A percentile compares a stretch with the other conserved stretches of the same genome.
These are phyloP conservation scores for Empis livida DNA, from an alignment of 2,888 invertebrate genomes.

Conservation along the genomic window DNA sequence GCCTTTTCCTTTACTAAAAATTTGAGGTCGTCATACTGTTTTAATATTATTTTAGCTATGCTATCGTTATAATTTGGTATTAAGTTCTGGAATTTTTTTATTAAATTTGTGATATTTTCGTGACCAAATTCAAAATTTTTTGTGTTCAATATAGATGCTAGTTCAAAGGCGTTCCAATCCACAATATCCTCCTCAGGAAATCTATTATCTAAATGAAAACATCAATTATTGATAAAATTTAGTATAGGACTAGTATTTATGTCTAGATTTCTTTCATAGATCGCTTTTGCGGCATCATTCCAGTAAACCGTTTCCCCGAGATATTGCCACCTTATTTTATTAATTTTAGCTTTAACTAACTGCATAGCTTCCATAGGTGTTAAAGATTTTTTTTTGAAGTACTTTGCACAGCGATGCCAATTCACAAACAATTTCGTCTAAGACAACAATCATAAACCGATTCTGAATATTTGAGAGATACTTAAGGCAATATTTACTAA, in stretches of 20 bases:
- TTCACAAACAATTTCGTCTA: too few relatives aligned
- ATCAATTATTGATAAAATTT: slow-evolving; percentile 1
- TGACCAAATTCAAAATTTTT: slow-evolving; percentile 4
- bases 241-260: neutral
- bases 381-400: too few relatives aligned
- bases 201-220: slow-evolving; percentile 2
- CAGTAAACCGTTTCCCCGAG: slow-evolving; percentile 1
- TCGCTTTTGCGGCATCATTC: slow-evolving; percentile 3
- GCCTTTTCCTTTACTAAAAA: slow-evolving; percentile 3
- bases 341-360: too few relatives aligned
- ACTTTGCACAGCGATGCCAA: too few relatives aligned
- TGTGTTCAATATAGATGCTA: neutral
- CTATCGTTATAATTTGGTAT: slow-evolving; percentile 2
- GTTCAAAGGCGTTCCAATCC: slow-evolving; percentile 3
- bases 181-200: slow-evolving; percentile 1
- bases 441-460: too few relatives aligned
- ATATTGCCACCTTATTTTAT: too few relatives aligned
- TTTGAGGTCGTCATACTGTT: slow-evolving; percentile 2
- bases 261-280: neutral
- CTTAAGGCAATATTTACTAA: too few relatives aligned
- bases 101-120: neutral
- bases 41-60: neutral
- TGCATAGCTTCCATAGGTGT: too few relatives aligned
- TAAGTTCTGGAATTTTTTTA: slow-evolving; percentile 3
- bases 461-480: too few relatives aligned